phyloP scores from a whole-genome alignment of 30 jellyfish, hydroid and myxozoan species.

The Aurelia sp. region DNA sequence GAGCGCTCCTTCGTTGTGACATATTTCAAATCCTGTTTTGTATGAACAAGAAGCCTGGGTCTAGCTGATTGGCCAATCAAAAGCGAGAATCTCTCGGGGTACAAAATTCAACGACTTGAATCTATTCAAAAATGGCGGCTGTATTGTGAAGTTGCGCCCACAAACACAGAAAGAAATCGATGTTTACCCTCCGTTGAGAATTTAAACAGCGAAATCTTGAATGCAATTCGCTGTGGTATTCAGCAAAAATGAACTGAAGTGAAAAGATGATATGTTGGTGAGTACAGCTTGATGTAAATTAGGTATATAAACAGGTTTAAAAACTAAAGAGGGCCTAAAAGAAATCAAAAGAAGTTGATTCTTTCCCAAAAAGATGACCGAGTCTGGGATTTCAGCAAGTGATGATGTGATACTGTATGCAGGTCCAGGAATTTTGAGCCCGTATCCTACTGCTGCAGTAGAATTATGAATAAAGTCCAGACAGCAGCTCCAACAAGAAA shows the following conservation, averaged over 20 bases:
- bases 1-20: too few species aligned
- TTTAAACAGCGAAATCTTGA: background rate
- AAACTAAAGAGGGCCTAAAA: too few species aligned
- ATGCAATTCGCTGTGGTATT: background rate
- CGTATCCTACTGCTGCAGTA: too few species aligned
- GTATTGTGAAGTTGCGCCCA: background rate
- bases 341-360: too few species aligned
- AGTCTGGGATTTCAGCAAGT: too few species aligned
- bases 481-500: too few species aligned
- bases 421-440: too few species aligned
- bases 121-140: slow-evolving; percentile 64
- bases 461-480: too few species aligned
- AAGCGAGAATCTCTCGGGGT: slow-evolving; percentile 16
- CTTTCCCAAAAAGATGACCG: too few species aligned
- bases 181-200: background rate
- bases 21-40: background rate
- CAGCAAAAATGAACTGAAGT: background rate
- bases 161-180: background rate
- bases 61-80: slow-evolving; percentile 39
- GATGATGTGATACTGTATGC: too few species aligned
- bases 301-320: too few species aligned
- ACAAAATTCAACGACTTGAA: slow-evolving; percentile 53
- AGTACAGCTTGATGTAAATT: background rate
- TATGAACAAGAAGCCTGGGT: slow-evolving; percentile 2
- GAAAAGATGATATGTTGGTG: slow-evolving; percentile 1